Evolutionary conservation across 2,113 vertebrate species (phyloP), one percentile per base, ranked within the genome.

Genomic region (Lycaon pictus): DNA sequence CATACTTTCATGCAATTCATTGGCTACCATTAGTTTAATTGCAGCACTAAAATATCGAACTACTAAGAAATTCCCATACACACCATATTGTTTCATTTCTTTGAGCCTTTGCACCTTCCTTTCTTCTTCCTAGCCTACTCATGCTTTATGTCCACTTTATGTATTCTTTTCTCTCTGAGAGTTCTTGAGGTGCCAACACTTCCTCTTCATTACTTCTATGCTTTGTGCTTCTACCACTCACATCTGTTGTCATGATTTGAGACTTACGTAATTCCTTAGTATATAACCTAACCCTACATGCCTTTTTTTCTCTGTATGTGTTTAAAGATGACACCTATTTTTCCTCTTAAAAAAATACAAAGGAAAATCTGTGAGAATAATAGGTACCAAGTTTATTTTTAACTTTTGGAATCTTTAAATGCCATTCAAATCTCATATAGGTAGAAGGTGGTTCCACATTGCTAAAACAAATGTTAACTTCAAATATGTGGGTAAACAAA

Each of bases 401-500:
- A 84, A 71, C 10, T 82, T 60, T 51, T 88, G 95, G 87, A 93
- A 88, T 69, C 58, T 88, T 95, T 62, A 12, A 60, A 67, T 76
- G 60, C 37, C 88, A 84, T 58, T 69, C 90, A 95, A 76, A 65
- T 91, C 53, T 25, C 37, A 29, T n/a, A 37, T 29, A 76, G 51
- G 89, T 55, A n/a, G 20, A 56, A 77, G 58, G 43, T 80, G 76
- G 20, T 85, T 92, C 27, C 62, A 29, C 22, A 25, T 83, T 62
- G 27, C 71, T 93, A 76, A 92, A 94, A 58, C 95, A 85, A 83
- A 71, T 6, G 7, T 93, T 81, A 72, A 83, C 37, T 79, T 88
- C 43, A 43, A 86, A n/a, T 77, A 67, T 43, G 2, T 55, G 56
- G 10, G 32, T 86, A 90, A 96, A 92, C 37, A 93, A 76, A 96